Conservation (phyloP, 2,113 vertebrate species). For the Australoheros scitulus region DNA sequence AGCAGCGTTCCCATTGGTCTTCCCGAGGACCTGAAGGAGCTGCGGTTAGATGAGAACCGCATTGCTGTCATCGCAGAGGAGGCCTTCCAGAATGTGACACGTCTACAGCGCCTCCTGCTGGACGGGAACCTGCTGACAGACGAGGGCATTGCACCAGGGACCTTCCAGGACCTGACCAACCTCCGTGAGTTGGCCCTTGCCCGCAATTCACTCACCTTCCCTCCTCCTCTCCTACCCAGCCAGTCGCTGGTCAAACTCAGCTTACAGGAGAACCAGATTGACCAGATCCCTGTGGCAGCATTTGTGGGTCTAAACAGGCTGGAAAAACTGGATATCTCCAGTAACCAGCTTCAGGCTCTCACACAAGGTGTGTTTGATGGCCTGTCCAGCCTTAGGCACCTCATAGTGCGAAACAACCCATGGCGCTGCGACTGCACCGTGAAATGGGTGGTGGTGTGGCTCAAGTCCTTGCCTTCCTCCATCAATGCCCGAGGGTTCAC, state of each 20-base stretch:
- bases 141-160: conserved; percentile 91
- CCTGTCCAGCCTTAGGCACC: conserved; percentile 87
- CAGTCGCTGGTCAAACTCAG: conserved; percentile 88
- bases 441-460: conserved; percentile 98
- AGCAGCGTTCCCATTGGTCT: conserved; percentile 96
- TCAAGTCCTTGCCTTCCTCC: conserved; percentile 87
- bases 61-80: conserved; percentile 93
- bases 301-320: conserved; percentile 90
- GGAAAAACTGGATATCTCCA: conserved; percentile 93
- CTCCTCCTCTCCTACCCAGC: conserved; percentile 89
- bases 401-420: conserved; percentile 92
- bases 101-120: conserved; percentile 91
- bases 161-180: conserved; percentile 90
- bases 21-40: conserved; percentile 90
- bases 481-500: conserved; percentile 94
- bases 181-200: conserved; percentile 93
- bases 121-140: conserved; percentile 97
- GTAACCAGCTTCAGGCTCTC: conserved; percentile 90
- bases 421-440: conserved; percentile 96
- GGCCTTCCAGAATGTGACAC: conserved; percentile 95
- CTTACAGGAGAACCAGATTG: conserved; percentile 97
- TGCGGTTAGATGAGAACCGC: conserved; percentile 94
- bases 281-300: conserved; percentile 89
- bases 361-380: conserved; percentile 92
- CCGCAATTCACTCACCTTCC: conserved; percentile 92